phyloP scores from a whole-genome alignment of 1,140 invertebrate species.

The Contarinia nasturtii region DNA sequence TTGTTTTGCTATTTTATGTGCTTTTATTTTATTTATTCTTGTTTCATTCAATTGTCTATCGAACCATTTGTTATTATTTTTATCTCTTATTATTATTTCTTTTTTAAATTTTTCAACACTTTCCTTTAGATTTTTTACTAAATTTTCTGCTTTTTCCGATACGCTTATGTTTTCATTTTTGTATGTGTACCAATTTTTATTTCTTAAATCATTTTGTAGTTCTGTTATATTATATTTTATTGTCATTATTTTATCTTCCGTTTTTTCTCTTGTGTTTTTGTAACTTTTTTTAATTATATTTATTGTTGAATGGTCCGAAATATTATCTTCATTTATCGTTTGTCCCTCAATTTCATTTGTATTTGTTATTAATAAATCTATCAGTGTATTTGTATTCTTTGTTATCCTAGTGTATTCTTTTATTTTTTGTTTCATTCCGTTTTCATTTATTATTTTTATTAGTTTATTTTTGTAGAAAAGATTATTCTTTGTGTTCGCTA shows the following conservation, averaged over 20 bases:
- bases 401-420: neutral
- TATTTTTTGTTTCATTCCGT: neutral
- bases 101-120: neutral
- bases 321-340: neutral
- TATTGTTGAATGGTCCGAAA: neutral
- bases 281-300: neutral
- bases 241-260: too few relatives aligned
- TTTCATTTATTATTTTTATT: neutral
- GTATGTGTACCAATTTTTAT: too few relatives aligned
- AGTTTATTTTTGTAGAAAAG: neutral
- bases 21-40: neutral
- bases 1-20: neutral
- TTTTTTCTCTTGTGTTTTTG: neutral
- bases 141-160: neutral
- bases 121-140: neutral
- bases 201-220: too few relatives aligned
- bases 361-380: neutral
- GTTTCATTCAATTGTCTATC: neutral
- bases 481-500: neutral
- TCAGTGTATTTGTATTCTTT: neutral
- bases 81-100: neutral
- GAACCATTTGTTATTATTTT: neutral
- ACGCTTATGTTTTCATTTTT: too few relatives aligned
- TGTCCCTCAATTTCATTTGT: neutral
- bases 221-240: too few relatives aligned